A percentile compares a stretch with the other conserved stretches of the same genome.
Conservation (phyloP, 2,113 vertebrate genomes). For the Strigops habroptila region DNA sequence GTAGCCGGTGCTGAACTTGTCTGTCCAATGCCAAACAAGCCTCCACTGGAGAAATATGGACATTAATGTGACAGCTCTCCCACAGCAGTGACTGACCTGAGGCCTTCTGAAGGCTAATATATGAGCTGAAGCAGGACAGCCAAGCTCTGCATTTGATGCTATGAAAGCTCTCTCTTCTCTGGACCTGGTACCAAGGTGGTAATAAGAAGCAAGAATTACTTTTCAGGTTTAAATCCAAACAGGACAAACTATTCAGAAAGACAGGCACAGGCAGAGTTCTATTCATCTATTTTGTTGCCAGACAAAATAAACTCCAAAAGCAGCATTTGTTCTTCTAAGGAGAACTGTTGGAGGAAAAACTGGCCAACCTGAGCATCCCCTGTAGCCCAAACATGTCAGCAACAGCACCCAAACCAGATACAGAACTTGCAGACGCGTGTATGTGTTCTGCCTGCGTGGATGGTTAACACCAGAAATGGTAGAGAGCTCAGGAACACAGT, state of each 20-base stretch:
- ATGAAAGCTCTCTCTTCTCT: neutral
- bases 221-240: neutral
- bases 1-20: neutral
- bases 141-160: neutral
- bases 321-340: neutral
- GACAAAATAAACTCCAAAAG: neutral
- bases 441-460: neutral
- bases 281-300: neutral
- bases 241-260: neutral
- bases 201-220: neutral
- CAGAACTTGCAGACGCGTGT: neutral
- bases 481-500: neutral
- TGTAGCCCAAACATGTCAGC: neutral
- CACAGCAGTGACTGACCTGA: neutral
- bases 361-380: neutral
- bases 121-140: neutral
- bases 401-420: neutral
- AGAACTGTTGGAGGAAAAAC: neutral
- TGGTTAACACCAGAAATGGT: neutral
- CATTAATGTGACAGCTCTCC: neutral
- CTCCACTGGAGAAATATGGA: neutral
- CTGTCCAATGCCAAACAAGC: neutral
- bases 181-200: neutral
- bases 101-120: neutral
- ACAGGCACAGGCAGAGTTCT: neutral